Percentiles rank a stretch among this genome's conserved stretches.
Evolutionary conservation across 2,113 vertebrate genomes (phyloP).

Genomic region (Caloenas nicobarica): DNA sequence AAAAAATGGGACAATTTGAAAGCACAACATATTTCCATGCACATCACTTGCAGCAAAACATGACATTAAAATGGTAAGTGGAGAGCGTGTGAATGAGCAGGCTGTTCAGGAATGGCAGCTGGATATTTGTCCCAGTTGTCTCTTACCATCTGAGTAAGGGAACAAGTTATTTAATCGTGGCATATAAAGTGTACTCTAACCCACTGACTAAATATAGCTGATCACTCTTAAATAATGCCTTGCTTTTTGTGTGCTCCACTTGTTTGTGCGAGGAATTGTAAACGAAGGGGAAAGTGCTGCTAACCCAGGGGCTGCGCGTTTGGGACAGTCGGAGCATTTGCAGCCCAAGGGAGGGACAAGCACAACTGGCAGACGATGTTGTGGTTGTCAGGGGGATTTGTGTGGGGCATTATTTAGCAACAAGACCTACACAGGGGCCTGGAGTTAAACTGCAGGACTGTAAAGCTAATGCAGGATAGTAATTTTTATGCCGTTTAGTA

Average conservation of each 20-base stretch:
- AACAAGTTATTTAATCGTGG: not conserved
- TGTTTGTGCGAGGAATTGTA: not conserved
- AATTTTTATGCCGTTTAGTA: not conserved
- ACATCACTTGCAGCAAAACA: not conserved
- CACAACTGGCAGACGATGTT: not conserved
- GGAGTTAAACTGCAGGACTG: not conserved
- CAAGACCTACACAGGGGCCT: not conserved
- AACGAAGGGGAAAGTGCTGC: not conserved
- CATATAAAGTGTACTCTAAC: not conserved
- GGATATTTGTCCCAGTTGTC: not conserved
- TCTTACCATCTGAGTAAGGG: not conserved
- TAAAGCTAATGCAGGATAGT: not conserved
- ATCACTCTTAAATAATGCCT: not conserved
- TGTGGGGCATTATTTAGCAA: not conserved
- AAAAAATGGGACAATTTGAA: not conserved
- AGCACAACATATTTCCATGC: not conserved
- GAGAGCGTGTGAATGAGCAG: not conserved
- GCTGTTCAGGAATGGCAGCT: slow-evolving; percentile 23
- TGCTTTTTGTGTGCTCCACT: not conserved
- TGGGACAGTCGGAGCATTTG: accelerated
- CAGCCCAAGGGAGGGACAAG: not conserved
- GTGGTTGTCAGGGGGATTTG: not conserved
- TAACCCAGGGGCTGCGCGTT: accelerated
- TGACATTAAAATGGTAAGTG: not conserved
- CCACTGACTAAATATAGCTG: not conserved